phyloP scores from a whole-genome alignment of 2,797 vertebrate genomes.

The Propithecus deckenii region DNA sequence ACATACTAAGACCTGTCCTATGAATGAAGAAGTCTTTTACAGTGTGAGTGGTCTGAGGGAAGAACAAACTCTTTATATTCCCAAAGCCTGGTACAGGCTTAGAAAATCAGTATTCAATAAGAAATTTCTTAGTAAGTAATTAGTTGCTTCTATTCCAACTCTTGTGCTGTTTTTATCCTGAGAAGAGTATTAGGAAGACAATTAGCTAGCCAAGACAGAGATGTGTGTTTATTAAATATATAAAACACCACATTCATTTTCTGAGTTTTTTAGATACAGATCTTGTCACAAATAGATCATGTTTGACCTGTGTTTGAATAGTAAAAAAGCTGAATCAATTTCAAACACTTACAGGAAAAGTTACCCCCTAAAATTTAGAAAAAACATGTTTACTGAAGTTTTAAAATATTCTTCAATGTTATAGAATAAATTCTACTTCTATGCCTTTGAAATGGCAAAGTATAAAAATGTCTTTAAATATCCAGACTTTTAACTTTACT shows the following conservation, averaged over 20 bases:
- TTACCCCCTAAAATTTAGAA: background rate
- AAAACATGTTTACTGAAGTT: background rate
- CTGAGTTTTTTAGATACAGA: background rate
- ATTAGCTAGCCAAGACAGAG: background rate
- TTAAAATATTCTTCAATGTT: background rate
- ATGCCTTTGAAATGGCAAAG: background rate
- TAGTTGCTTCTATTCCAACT: background rate
- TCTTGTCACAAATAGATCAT: background rate
- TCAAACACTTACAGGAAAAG: background rate
- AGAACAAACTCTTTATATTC: background rate
- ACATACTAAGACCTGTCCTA: background rate
- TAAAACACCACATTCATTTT: background rate
- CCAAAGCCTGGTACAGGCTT: background rate
- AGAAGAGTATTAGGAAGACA: background rate
- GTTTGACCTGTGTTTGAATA: background rate
- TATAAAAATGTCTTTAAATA: background rate
- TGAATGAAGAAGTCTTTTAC: background rate
- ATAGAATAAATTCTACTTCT: background rate
- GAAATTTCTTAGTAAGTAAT: background rate
- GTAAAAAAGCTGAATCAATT: background rate
- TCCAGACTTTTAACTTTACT: background rate
- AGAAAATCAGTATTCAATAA: background rate
- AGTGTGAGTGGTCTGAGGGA: background rate
- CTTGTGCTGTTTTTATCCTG: background rate
- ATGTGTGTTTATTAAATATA: background rate